Conservation (phyloP, 2,113 vertebrate species). For the Mungos mungo region DNA sequence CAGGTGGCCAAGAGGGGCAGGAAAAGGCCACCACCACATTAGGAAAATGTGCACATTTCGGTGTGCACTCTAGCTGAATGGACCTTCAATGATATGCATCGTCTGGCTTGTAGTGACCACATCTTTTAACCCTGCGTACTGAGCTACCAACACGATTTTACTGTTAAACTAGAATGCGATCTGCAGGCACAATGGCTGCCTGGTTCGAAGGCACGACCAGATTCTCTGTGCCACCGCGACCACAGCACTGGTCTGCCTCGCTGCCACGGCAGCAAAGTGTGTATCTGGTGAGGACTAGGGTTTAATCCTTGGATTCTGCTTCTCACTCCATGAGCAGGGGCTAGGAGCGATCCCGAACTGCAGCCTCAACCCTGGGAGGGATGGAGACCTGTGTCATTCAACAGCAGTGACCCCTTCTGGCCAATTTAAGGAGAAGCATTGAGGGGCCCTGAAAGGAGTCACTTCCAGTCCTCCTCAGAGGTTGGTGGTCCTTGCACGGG, state of each 20-base stretch:
- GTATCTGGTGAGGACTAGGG: conserved; percentile 81
- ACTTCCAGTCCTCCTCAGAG: conserved; percentile 90
- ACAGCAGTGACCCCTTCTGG: conserved; percentile 90
- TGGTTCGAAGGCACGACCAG: conserved; percentile 64
- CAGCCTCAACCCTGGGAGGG: conserved; percentile 90
- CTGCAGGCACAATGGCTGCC: conserved; percentile 67
- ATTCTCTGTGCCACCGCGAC: conserved; percentile 68
- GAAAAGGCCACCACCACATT: background rate
- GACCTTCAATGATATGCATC: background rate
- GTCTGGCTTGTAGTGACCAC: background rate
- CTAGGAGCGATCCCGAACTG: conserved; percentile 88
- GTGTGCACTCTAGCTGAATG: background rate
- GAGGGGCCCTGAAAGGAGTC: conserved; percentile 90
- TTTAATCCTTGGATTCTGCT: conserved; percentile 90
- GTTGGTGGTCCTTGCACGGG: conserved; percentile 89
- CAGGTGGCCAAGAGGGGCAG: background rate
- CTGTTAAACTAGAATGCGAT: conserved; percentile 62
- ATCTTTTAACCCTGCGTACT: conserved; percentile 55
- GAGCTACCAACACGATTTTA: conserved; percentile 73
- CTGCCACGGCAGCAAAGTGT: conserved; percentile 65
- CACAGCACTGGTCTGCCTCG: conserved; percentile 52
- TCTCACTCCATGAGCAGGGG: conserved; percentile 90
- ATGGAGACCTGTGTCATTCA: conserved; percentile 90
- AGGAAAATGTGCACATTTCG: background rate
- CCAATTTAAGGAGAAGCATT: conserved; percentile 91